phyloP scores from a whole-genome alignment of 1,140 invertebrate genomes.

The Papilio polyxenes region DNA sequence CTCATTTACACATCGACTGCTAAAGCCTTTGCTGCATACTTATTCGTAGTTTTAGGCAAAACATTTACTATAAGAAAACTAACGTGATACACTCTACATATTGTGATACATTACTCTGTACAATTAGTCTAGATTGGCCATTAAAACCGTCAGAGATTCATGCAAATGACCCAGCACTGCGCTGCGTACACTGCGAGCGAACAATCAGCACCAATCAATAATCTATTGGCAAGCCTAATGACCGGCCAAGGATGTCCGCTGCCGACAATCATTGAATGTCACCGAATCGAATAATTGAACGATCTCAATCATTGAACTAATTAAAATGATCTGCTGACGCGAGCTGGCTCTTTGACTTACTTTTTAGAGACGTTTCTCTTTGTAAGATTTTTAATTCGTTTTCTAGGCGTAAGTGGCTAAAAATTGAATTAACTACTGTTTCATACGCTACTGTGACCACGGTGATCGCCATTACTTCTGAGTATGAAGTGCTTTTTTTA shows the following conservation, averaged over 20 bases:
- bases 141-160: constrained; percentile 76
- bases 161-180: constrained; percentile 67
- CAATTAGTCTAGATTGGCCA: constrained; percentile 73
- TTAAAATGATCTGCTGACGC: constrained; percentile 59
- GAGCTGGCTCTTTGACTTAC: not conserved
- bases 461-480: no score
- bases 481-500: no score
- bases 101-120: constrained; percentile 55
- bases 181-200: constrained; percentile 55
- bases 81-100: not conserved
- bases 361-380: constrained; percentile 50
- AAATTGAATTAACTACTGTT: no score
- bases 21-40: no score
- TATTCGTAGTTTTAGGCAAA: not conserved
- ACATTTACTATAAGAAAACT: not conserved
- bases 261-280: constrained; percentile 67
- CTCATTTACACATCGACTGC: no score
- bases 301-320: constrained; percentile 73
- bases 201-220: constrained; percentile 80
- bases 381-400: not conserved
- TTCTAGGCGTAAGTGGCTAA: no score
- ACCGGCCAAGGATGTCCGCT: constrained; percentile 73
- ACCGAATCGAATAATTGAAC: constrained; percentile 67
- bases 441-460: no score
- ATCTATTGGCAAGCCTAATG: constrained; percentile 77